phyloP scores from a whole-genome alignment of 2,888 invertebrate genomes.

The Watsonalla binaria region DNA sequence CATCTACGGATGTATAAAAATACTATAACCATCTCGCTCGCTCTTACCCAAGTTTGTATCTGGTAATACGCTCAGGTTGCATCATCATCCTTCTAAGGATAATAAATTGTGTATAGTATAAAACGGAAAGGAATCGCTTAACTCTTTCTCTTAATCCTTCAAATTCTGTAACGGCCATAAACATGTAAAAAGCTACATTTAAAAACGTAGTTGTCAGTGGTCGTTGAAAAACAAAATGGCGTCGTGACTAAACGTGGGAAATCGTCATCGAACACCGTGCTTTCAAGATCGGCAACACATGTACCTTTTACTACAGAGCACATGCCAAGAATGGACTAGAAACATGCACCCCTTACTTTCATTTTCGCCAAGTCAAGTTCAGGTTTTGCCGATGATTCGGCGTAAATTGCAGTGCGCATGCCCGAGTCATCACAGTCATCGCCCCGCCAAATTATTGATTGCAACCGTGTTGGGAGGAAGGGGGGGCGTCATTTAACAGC shows the following conservation, averaged over 20 bases:
- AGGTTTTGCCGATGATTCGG: slow-evolving; percentile 71
- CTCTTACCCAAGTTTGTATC: slow-evolving; percentile 33
- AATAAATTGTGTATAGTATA: too few species aligned
- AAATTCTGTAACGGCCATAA: too few species aligned
- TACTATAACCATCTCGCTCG: slow-evolving; percentile 51
- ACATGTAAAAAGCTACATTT: not conserved
- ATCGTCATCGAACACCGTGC: not conserved
- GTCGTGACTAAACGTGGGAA: not conserved
- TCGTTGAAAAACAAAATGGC: not conserved
- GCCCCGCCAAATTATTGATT: slow-evolving; percentile 78
- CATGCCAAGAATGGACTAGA: slow-evolving; percentile 70
- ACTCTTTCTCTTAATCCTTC: too few species aligned
- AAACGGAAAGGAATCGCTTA: too few species aligned
- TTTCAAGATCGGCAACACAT: slow-evolving; percentile 10
- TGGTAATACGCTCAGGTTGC: slow-evolving; percentile 24
- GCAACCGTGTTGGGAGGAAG: slow-evolving; percentile 74
- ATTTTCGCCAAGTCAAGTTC: slow-evolving; percentile 78
- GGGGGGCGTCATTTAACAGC: slow-evolving; percentile 65
- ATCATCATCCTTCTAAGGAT: not conserved
- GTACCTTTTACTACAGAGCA: slow-evolving; percentile 10
- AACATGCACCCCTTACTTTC: slow-evolving; percentile 74
- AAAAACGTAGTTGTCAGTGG: not conserved
- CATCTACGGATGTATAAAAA: not conserved
- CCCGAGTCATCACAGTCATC: slow-evolving; percentile 76
- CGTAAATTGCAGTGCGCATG: slow-evolving; percentile 55